A percentile compares a stretch with the other conserved stretches of the same genome.
phyloP scores from a whole-genome alignment of 2,888 invertebrate genomes.

The Chrysotoxum bicinctum region DNA sequence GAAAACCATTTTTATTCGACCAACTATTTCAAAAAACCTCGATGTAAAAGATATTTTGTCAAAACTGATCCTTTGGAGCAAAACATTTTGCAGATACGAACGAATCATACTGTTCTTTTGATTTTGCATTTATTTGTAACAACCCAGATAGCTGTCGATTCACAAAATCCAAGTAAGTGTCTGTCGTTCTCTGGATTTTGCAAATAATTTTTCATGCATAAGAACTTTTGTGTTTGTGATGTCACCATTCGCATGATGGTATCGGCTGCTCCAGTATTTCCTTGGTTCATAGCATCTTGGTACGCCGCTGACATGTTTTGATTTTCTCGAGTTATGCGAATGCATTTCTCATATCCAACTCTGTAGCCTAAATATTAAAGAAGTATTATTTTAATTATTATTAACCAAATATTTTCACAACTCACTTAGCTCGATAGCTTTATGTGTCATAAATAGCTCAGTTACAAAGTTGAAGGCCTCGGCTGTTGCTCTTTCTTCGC shows the following conservation, averaged over 20 bases:
- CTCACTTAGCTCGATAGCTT: conserved; percentile 89
- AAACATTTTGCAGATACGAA: conserved; percentile 82
- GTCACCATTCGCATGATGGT: conserved; percentile 86
- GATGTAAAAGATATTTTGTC: too few species aligned
- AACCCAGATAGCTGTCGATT: conserved; percentile 93
- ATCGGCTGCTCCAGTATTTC: conserved; percentile 85
- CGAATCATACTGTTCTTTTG: conserved; percentile 78
- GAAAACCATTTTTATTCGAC: too few species aligned
- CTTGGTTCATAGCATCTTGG: conserved; percentile 85
- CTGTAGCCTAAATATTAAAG: conserved; percentile 83
- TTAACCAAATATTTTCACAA: not conserved
- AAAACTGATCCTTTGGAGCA: conserved; percentile 85
- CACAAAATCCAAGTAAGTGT: conserved; percentile 88
- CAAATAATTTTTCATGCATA: conserved; percentile 89
- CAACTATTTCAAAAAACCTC: too few species aligned
- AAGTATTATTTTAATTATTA: conserved; percentile 71
- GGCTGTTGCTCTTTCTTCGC: conserved; percentile 83
- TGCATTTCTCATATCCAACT: conserved; percentile 86
- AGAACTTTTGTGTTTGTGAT: conserved; percentile 85
- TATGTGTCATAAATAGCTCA: conserved; percentile 95
- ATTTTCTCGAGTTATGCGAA: conserved; percentile 86
- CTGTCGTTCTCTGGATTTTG: conserved; percentile 88
- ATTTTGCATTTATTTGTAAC: conserved; percentile 88
- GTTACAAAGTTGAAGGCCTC: conserved; percentile 91
- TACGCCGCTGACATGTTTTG: conserved; percentile 89